These are phyloP conservation scores for Porites divaricata DNA, from an alignment of 92 coral and sea anemone genomes.

Conservation along the genomic window DNA sequence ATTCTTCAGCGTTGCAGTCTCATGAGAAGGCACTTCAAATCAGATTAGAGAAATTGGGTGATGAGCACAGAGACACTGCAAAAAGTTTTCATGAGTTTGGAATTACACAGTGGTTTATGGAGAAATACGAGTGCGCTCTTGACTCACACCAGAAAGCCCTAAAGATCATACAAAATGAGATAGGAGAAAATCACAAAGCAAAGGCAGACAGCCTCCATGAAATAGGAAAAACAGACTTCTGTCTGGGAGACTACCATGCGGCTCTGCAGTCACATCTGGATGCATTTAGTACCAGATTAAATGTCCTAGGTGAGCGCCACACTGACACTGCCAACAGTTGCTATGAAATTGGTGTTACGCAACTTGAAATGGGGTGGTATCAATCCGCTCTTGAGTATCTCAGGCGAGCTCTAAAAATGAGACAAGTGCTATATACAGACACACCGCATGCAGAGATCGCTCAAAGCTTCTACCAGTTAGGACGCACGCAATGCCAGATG, in stretches of 20 bases:
- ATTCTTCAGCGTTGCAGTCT: conserved; percentile 8
- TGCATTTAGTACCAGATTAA: not conserved
- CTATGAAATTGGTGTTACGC: conserved; percentile 1
- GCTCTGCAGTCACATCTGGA: conserved; percentile 3
- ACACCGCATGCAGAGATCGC: not conserved
- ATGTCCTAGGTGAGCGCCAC: not conserved
- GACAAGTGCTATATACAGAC: not conserved
- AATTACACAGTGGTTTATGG: not conserved
- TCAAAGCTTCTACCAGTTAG: not conserved
- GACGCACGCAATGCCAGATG: not conserved
- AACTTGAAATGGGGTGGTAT: not conserved
- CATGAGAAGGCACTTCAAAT: conserved; percentile 35
- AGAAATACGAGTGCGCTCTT: conserved; percentile 14
- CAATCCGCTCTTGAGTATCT: not conserved
- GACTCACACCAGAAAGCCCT: not conserved
- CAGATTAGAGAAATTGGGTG: conserved; percentile 26
- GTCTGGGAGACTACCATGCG: conserved; percentile 5
- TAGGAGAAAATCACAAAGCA: not conserved
- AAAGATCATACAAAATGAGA: not conserved
- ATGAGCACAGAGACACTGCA: conserved; percentile 25
- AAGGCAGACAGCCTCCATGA: conserved; percentile 20
- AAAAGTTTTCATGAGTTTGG: conserved; percentile 32
- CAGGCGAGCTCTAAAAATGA: not conserved
- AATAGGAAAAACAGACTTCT: conserved; percentile 22
- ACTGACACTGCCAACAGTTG: conserved; percentile 10